A percentile compares a stretch with the other conserved stretches of the same genome.
These are phyloP conservation scores for Ophion slaviceki DNA, from an alignment of 2,888 invertebrate species.

Conservation along the genomic window DNA sequence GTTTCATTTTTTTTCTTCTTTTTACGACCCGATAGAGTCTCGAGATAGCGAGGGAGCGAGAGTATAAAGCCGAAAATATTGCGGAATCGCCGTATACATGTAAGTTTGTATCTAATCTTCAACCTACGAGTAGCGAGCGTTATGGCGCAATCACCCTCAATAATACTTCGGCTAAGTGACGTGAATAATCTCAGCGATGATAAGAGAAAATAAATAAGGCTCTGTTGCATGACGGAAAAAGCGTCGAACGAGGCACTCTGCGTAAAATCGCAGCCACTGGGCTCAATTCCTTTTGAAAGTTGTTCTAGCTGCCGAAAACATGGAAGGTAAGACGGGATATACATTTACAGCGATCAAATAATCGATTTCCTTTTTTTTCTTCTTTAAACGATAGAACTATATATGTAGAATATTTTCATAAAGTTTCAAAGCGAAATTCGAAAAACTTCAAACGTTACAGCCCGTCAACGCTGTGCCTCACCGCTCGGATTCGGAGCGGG, in stretches of 20 bases:
- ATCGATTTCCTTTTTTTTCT: too few relatives aligned
- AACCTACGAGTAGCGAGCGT: conserved; percentile 23
- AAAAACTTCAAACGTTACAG: too few relatives aligned
- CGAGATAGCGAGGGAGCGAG: conserved; percentile 30
- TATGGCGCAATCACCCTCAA: conserved; percentile 9
- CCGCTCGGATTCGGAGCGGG: too few relatives aligned
- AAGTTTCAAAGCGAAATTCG: too few relatives aligned
- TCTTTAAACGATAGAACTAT: too few relatives aligned
- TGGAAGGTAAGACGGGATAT: too few relatives aligned
- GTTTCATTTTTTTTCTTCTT: conserved; percentile 35
- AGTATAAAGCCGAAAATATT: conserved; percentile 36
- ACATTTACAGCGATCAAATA: too few relatives aligned
- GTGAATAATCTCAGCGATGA: conserved; percentile 33
- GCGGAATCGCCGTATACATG: background rate
- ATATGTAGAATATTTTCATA: too few relatives aligned
- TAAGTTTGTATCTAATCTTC: conserved; percentile 22
- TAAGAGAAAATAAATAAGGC: conserved; percentile 12
- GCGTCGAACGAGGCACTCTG: background rate
- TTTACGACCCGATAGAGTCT: conserved; percentile 46
- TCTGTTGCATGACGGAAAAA: background rate
- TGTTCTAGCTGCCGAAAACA: too few relatives aligned
- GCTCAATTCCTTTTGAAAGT: too few relatives aligned
- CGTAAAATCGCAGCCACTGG: too few relatives aligned
- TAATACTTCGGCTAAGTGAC: conserved; percentile 24
- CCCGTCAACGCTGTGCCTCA: too few relatives aligned